These are phyloP conservation scores for Solea solea DNA, from an alignment of 2,113 vertebrate species.

Conservation along the genomic window DNA sequence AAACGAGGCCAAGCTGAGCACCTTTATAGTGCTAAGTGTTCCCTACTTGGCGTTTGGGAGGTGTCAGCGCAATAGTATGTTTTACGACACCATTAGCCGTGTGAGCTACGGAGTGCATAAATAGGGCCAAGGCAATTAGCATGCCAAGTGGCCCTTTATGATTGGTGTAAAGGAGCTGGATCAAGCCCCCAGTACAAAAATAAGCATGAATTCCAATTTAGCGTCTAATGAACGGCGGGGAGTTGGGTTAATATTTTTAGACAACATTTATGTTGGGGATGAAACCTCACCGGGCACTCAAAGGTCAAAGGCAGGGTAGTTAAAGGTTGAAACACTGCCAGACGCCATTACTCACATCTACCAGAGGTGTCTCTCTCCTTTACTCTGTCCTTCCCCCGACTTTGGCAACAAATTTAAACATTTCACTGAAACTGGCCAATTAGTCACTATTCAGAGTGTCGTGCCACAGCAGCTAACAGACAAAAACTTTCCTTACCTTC, in stretches of 20 bases:
- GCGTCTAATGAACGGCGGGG: conserved; percentile 66
- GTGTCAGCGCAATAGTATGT: conserved; percentile 73
- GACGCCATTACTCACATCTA: conserved; percentile 64
- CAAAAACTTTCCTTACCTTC: conserved; percentile 58
- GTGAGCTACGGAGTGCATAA: conserved; percentile 74
- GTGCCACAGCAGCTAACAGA: conserved; percentile 54
- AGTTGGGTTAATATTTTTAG: conserved; percentile 75
- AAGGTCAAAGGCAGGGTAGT: conserved; percentile 62
- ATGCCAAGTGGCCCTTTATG: conserved; percentile 79
- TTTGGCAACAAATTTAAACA: conserved; percentile 64
- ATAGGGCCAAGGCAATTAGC: conserved; percentile 80
- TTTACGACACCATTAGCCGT: conserved; percentile 83
- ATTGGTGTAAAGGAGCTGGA: conserved; percentile 71
- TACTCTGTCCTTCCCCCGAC: conserved; percentile 47
- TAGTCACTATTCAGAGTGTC: conserved; percentile 66
- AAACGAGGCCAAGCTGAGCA: conserved; percentile 74
- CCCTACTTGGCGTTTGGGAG: conserved; percentile 76
- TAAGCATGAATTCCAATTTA: conserved; percentile 77
- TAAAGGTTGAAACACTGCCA: conserved; percentile 67
- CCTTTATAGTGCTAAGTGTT: conserved; percentile 74
- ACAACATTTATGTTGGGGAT: conserved; percentile 68
- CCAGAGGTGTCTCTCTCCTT: conserved; percentile 58
- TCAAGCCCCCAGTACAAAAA: conserved; percentile 73
- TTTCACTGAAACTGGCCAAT: conserved; percentile 69
- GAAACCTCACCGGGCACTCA: conserved; percentile 56